A percentile compares a stretch with the other conserved stretches of the same genome.
phyloP scores from a whole-genome alignment of 2,888 invertebrate genomes.

The Eupithecia vulgata region DNA sequence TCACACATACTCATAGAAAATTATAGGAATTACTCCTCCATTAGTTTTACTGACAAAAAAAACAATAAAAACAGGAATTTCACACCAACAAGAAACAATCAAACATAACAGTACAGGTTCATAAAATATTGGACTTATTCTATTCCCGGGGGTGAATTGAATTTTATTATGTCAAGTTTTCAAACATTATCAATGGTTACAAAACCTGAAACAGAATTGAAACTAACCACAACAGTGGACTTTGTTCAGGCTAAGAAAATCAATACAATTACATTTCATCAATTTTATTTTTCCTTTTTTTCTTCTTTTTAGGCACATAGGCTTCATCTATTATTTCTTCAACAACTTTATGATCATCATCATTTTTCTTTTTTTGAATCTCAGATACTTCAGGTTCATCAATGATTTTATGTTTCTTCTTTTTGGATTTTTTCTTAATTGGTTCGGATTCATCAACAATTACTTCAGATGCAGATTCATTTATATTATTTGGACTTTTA shows the following conservation, averaged over 20 bases:
- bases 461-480: conserved; percentile 20
- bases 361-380: conserved; percentile 40
- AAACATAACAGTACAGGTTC: no score
- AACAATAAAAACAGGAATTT: no score
- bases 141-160: no score
- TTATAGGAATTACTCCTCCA: no score
- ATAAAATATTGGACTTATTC: no score
- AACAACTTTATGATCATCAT: conserved; percentile 29
- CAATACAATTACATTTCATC: conserved; percentile 13
- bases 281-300: conserved; percentile 66
- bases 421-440: conserved; percentile 50
- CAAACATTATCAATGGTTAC: neutral
- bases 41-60: no score
- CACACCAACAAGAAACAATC: no score
- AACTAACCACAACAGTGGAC: neutral
- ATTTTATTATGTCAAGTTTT: no score
- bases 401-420: conserved; percentile 39
- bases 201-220: neutral
- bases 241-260: neutral
- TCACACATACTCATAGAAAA: no score
- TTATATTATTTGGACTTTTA: conserved; percentile 13
- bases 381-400: conserved; percentile 38
- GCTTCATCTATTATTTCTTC: conserved; percentile 33
- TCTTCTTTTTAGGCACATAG: conserved; percentile 67
- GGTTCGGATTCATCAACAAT: conserved; percentile 23